These are phyloP conservation scores for Deroptyus accipitrinus DNA, from an alignment of 2,113 vertebrate genomes.

Conservation along the genomic window DNA sequence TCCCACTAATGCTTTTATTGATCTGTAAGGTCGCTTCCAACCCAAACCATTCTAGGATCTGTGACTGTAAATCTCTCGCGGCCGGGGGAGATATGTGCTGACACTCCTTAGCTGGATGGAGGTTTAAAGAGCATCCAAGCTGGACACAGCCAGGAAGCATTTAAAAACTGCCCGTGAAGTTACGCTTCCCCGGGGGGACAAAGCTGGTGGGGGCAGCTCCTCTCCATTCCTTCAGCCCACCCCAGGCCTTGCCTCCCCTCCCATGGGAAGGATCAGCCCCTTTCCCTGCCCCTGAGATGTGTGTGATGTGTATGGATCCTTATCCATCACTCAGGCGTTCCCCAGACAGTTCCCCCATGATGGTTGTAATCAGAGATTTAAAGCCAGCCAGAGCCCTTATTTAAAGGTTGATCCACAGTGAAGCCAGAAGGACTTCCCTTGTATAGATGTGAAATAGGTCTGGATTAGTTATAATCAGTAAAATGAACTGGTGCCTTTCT, in stretches of 20 bases:
- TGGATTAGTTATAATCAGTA: neutral
- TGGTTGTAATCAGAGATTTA: neutral
- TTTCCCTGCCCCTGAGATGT: neutral
- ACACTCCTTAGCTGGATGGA: neutral
- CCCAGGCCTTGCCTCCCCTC: neutral
- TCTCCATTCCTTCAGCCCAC: neutral
- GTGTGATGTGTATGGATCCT: fast-evolving
- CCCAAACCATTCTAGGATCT: neutral
- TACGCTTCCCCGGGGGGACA: neutral
- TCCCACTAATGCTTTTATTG: neutral
- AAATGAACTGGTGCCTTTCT: neutral
- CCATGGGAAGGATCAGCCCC: neutral
- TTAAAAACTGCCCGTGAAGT: neutral
- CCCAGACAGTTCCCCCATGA: fast-evolving
- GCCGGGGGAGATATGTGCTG: neutral
- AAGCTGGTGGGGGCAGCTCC: neutral
- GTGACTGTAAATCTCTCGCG: neutral
- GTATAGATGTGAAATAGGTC: neutral
- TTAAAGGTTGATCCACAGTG: neutral
- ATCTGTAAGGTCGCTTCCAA: neutral
- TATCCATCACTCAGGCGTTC: neutral
- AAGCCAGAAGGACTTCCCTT: neutral
- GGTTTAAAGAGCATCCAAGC: neutral
- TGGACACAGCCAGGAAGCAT: neutral
- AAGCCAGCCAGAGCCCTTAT: neutral